phyloP scores from a whole-genome alignment of 2,797 vertebrate species.

The Merluccius polli region DNA sequence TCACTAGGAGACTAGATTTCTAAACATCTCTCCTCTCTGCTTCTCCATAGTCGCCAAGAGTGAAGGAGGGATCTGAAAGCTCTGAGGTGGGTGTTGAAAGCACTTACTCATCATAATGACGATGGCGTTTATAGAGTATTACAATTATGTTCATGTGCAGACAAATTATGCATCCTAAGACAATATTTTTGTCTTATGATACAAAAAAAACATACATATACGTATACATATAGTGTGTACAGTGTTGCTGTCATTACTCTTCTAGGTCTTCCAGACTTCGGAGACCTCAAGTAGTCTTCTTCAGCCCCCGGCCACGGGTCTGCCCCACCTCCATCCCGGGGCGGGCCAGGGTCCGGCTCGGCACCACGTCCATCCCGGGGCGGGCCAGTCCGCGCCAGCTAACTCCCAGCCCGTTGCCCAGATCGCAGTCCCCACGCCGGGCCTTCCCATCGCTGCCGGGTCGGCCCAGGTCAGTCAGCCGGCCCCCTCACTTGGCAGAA shows the following conservation, averaged over 20 bases:
- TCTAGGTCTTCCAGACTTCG: conserved; percentile 80
- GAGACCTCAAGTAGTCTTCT: conserved; percentile 80
- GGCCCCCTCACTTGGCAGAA: neutral
- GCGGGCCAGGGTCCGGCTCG: conserved; percentile 66
- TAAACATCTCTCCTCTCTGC: conserved; percentile 22
- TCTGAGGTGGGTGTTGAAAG: conserved; percentile 81
- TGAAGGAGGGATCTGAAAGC: conserved; percentile 87
- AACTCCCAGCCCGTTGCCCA: conserved; percentile 53
- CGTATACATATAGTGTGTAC: neutral
- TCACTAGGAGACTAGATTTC: neutral
- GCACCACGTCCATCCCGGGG: conserved; percentile 82
- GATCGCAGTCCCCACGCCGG: conserved; percentile 58
- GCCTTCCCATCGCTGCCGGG: conserved; percentile 18
- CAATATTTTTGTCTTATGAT: too few species aligned
- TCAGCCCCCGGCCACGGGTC: conserved; percentile 69
- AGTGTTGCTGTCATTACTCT: neutral
- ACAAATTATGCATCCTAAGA: too few species aligned
- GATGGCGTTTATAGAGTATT: neutral
- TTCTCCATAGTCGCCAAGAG: conserved; percentile 89
- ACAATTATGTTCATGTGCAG: too few species aligned
- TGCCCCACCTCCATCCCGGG: conserved; percentile 81
- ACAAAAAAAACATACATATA: neutral
- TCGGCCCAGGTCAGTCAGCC: conserved; percentile 43
- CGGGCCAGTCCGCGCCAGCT: conserved; percentile 64
- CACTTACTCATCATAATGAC: neutral